These are phyloP conservation scores for Drosophila sechellia DNA, from an alignment of 1,140 invertebrate species.

Conservation along the genomic window DNA sequence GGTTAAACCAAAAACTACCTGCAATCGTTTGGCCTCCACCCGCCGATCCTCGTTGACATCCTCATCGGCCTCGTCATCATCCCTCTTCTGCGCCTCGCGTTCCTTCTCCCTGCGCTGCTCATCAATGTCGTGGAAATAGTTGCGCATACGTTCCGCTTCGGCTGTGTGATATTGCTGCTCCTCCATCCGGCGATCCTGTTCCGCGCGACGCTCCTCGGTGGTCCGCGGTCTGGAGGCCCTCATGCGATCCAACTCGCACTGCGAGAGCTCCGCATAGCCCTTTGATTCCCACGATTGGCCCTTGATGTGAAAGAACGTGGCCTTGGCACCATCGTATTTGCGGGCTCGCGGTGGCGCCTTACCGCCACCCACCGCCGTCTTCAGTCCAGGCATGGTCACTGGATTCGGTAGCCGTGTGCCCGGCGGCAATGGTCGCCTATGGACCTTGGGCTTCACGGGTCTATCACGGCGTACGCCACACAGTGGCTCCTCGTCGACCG, in stretches of 20 bases:
- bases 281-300: conserved; percentile 64
- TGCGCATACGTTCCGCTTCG: conserved; percentile 56
- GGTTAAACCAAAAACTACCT: conserved; percentile 10
- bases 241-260: conserved; percentile 57
- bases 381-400: not conserved
- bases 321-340: conserved; percentile 46
- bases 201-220: conserved; percentile 49
- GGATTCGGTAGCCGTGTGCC: conserved; percentile 42
- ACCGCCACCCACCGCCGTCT: conserved; percentile 5
- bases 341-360: conserved; percentile 25
- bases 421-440: conserved; percentile 33
- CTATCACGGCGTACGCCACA: conserved; percentile 26
- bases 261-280: conserved; percentile 44
- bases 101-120: conserved; percentile 58
- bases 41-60: conserved; percentile 42
- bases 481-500: conserved; percentile 7
- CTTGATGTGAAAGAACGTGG: conserved; percentile 62
- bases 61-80: conserved; percentile 52
- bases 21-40: conserved; percentile 50
- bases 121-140: conserved; percentile 55
- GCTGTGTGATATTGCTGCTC: conserved; percentile 50
- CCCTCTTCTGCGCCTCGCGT: conserved; percentile 37
- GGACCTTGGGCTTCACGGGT: conserved; percentile 11
- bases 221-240: conserved; percentile 28
- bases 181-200: conserved; percentile 46